phyloP scores from a whole-genome alignment of 2,888 invertebrate species.

The Eurois occulta region DNA sequence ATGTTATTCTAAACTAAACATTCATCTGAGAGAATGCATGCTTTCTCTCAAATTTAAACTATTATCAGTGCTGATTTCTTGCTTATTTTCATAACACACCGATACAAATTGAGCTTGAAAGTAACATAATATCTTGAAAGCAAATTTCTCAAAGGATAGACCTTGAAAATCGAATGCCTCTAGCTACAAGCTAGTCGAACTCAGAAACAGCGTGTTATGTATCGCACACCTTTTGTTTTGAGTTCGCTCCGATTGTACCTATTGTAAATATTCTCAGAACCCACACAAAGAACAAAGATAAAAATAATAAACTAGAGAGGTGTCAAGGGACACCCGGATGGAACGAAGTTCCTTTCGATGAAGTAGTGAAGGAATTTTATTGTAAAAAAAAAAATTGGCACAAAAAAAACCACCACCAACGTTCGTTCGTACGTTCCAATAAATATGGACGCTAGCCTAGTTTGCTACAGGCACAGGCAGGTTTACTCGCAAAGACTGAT shows the following conservation, averaged over 20 bases:
- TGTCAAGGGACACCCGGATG: too few relatives aligned
- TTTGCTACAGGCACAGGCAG: background rate
- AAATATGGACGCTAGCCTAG: background rate
- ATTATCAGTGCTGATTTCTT: background rate
- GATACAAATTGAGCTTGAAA: background rate
- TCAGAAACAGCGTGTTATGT: constrained; percentile 11
- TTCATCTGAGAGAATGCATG: background rate
- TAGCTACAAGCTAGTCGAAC: constrained; percentile 4
- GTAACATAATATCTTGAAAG: background rate
- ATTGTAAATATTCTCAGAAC: constrained; percentile 33
- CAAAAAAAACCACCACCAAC: too few relatives aligned
- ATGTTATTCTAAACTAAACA: background rate
- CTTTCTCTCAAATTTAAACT: background rate
- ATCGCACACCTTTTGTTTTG: constrained; percentile 24
- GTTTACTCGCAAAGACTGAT: background rate
- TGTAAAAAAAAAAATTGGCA: too few relatives aligned
- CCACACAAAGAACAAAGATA: constrained; percentile 25
- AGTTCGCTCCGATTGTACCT: background rate
- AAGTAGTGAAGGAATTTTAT: too few relatives aligned
- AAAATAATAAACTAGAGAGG: too few relatives aligned
- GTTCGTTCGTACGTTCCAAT: too few relatives aligned
- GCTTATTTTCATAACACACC: background rate
- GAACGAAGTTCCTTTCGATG: too few relatives aligned
- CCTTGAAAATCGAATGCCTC: constrained; percentile 47
- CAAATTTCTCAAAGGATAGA: constrained; percentile 33